Evolutionary conservation across 2,888 invertebrate species (phyloP), one percentile per base, ranked within the genome.

Genomic region (Caenorhabditis parvicauda): DNA sequence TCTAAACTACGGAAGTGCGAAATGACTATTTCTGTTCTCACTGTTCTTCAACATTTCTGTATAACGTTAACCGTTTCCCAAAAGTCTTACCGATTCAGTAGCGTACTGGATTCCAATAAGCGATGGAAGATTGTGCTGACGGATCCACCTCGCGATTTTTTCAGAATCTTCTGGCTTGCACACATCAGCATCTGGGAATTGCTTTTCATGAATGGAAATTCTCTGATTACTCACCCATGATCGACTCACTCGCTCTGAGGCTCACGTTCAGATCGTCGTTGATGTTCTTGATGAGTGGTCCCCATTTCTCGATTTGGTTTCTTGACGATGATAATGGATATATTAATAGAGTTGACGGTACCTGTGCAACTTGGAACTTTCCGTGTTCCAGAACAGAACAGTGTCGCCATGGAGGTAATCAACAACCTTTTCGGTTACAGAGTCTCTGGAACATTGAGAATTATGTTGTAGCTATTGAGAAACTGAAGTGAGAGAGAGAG

Each of bases 241-340:
- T 66, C 17, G 48, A 53, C 28, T 64, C 59, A 22, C 54, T 52
- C 12, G 68, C 51, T 21, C 50, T 50, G 37, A 72, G 52, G n/a
- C 45, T 25, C 7, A 60, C 67, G 19, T 58, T 54, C n/a, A 70
- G 48, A 39, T 67, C 72, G 14, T 57, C 35, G 44, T 72, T 72
- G 17, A 65, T 41, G 39, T 64, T 64, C 9, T 50, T 49, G 48
- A 95, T 86, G 1, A 95, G 82, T 5, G 95, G 92, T 80, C 88
- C 88, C 96, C 96, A 98, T 81, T 90, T 88, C 70, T 87, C 83
- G 53, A 86, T 83, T 85, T 95, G 93, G 32, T 90, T 80, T 51
- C 87, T 85, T 67, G 86, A 87, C 50, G 95, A 44, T 17, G 14
- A 7, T 6, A 38, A 24, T 12, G 41, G 45, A 35, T 2, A 28